Base-by-base conservation (phyloP, 2,797 vertebrate species). In the Acrocephalus scirpaceus region DNA sequence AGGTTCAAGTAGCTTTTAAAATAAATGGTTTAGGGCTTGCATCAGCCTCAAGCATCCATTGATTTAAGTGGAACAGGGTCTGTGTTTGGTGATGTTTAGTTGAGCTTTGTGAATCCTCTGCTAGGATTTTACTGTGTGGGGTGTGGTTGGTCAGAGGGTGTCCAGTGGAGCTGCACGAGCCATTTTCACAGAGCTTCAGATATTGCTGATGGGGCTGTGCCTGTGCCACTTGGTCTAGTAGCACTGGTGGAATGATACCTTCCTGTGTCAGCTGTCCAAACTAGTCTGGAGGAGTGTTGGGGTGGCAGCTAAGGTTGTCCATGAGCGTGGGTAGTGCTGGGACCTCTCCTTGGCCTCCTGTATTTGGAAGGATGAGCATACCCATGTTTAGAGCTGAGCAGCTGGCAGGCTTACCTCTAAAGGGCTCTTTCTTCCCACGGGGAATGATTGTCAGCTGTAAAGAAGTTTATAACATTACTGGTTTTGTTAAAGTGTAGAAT, bases 251-350 rank as follows among this genome's bases (percentile, higher is more conserved):
- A 74, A 74, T 4, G 7, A 71, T 36, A 7, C 48, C 27, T 65
- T 73, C 48, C 16, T 18, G 10, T 54, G 32, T 2, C 7, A 69
- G 16, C 45, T 58, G 66, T 32, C 32, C n/a, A 64, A 1, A 88
- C n/a, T 10, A n/a, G 11, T 47, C 69, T 81, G 54, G 34, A 58
- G 58, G 25, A 78, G 47, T 20, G 19, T 4, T 75, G 80, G 51
- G 4, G 15, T 79, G 47, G 66, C 83, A 92, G 38, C 53, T 71
- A 32, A 71, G 34, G 42, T 29, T 65, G 19, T 54, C 14, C 16
- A 2, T 2, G 15, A 45, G 66, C 0, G 0, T 13, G 16, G 8
- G 19, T 29, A 48, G 15, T n/a, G 23, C 72, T 67, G 51, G 12
- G 15, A 57, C 21, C 38, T 90, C 45, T 90, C 22, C 16, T 62